Percentiles rank a stretch among this genome's conserved stretches.
phyloP scores from a whole-genome alignment of 2,113 vertebrate species.

The Pelobates fuscus region DNA sequence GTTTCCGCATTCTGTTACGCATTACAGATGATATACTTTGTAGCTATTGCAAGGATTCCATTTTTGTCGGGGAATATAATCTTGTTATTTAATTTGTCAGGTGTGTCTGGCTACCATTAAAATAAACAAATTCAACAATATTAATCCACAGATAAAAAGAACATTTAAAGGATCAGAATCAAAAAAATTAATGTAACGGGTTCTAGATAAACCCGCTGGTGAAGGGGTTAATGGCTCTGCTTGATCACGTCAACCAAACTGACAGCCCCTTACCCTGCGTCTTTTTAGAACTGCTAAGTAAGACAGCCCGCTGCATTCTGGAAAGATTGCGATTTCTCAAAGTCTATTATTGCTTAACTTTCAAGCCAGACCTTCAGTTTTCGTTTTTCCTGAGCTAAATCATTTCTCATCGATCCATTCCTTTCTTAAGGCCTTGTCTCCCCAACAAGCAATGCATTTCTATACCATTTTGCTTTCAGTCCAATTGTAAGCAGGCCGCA shows the following conservation, averaged over 20 bases:
- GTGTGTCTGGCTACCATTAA: too few species aligned
- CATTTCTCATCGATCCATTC: slow-evolving; percentile 75
- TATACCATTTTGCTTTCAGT: slow-evolving; percentile 71
- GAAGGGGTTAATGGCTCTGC: slow-evolving; percentile 25
- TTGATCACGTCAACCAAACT: slow-evolving; percentile 52
- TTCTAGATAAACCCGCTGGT: too few species aligned
- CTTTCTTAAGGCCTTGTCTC: slow-evolving; percentile 74
- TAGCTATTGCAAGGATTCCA: too few species aligned
- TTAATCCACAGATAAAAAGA: too few species aligned
- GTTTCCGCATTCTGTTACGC: too few species aligned
- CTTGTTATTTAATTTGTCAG: too few species aligned
- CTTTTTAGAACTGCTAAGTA: not conserved
- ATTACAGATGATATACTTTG: too few species aligned
- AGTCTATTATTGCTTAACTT: slow-evolving; percentile 69
- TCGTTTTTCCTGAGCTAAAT: slow-evolving; percentile 68
- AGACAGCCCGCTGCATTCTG: slow-evolving; percentile 56
- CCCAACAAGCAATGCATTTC: slow-evolving; percentile 66
- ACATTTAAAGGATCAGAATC: too few species aligned
- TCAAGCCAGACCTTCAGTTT: slow-evolving; percentile 69
- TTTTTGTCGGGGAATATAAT: too few species aligned
- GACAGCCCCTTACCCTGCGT: not conserved
- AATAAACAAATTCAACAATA: too few species aligned
- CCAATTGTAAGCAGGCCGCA: slow-evolving; percentile 74
- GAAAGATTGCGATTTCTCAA: slow-evolving; percentile 53
- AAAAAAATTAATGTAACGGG: too few species aligned